These are phyloP conservation scores for Xiphorhynchus erythropygius DNA, from an alignment of 2,797 vertebrate species.

Conservation along the genomic window DNA sequence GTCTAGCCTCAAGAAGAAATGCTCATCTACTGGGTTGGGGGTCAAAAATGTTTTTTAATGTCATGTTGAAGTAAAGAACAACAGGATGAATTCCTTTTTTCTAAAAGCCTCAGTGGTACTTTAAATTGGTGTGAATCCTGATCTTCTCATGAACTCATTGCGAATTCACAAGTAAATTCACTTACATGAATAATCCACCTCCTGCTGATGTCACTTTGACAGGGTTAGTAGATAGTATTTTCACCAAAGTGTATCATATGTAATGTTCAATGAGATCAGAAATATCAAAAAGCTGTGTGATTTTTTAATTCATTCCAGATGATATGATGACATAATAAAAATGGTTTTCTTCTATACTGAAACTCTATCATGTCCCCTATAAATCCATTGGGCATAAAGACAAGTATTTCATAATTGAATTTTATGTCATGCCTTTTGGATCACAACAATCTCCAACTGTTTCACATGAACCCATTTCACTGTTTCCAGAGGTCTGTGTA, in stretches of 20 bases:
- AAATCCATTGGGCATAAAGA: background rate
- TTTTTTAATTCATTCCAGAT: conserved; percentile 9
- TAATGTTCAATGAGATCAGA: background rate
- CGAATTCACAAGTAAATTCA: background rate
- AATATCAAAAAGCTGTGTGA: background rate
- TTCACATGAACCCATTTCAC: background rate
- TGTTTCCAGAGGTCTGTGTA: background rate
- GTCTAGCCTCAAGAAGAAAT: background rate
- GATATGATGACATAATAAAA: background rate
- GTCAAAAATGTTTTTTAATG: background rate
- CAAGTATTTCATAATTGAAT: background rate
- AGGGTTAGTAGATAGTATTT: background rate
- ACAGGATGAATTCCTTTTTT: background rate
- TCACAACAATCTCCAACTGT: background rate
- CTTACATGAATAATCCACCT: background rate
- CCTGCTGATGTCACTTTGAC: background rate
- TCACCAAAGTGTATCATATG: background rate
- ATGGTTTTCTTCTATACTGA: background rate
- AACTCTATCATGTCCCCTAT: background rate
- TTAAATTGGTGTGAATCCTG: background rate
- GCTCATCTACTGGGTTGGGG: background rate
- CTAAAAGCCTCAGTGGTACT: background rate
- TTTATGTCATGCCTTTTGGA: background rate
- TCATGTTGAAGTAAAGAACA: background rate
- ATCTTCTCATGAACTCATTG: background rate